phyloP scores from a whole-genome alignment of 2,888 invertebrate genomes.

The Tipula confusa region DNA sequence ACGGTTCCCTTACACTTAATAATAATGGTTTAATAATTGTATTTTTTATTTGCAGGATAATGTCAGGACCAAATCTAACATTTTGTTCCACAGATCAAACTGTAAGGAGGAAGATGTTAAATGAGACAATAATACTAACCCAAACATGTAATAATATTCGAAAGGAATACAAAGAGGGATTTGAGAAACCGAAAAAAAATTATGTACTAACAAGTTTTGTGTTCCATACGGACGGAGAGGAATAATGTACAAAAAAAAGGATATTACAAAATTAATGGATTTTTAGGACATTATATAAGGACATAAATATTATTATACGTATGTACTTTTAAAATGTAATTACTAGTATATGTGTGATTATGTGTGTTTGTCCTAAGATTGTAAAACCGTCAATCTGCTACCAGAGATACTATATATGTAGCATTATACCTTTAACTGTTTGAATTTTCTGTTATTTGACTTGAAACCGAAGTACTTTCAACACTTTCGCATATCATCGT shows the following conservation, averaged over 20 bases:
- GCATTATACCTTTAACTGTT: too few species aligned
- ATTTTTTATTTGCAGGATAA: too few species aligned
- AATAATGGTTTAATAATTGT: too few species aligned
- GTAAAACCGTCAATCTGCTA: background rate
- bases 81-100: too few species aligned
- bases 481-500: too few species aligned
- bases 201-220: slow-evolving; percentile 1
- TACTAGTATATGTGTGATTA: background rate
- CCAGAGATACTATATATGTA: too few species aligned
- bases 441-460: too few species aligned
- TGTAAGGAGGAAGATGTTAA: slow-evolving; percentile 1
- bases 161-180: background rate
- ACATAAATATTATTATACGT: background rate
- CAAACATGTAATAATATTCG: background rate
- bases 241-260: background rate
- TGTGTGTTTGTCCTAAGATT: background rate
- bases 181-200: background rate
- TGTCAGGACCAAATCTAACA: too few species aligned
- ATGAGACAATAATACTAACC: background rate
- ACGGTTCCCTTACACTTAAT: too few species aligned
- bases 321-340: background rate
- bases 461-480: too few species aligned
- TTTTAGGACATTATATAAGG: background rate
- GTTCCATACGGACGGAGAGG: background rate
- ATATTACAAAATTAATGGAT: slow-evolving; percentile 7